Base-by-base conservation (phyloP, 1,140 invertebrate species). In the Drosophila bipectinata region DNA sequence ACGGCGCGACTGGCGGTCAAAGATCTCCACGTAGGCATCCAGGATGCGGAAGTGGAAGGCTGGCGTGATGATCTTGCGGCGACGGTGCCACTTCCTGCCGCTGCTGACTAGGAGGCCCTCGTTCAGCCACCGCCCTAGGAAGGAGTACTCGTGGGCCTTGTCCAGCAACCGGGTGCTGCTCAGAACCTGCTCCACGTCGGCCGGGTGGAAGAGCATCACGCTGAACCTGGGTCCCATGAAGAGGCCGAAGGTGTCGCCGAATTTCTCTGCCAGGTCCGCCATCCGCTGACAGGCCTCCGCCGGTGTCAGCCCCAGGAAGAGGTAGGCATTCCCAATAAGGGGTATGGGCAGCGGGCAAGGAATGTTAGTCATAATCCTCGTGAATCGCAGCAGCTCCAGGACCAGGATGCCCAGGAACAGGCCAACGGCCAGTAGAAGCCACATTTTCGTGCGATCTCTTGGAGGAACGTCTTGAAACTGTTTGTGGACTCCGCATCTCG, bases 31-130 rank as follows among this genome's bases (percentile, higher is more conserved):
- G 93, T 97, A 98, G 68, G 94, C 93, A 51, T 97, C 95, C 2
- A 98, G 91, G 51, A 98, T 96, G 73, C 95, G 94, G 79, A 97
- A 97, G 89, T 98, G 97, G 84, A 98, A 98, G 0, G 96, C 95
- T 3, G 97, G 97, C 2, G 96, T 96, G 4, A 98, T 92, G 54
- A 98, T 93, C 90, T 96, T 97, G 24, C 97, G 93, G 8, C 96
- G 93, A 9, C 92, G 91, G 26, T 94, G 93, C 97, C 97, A 98
- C 91, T 96, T 96, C 9, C 84, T 51, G 69, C 93, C 94, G 73
- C 92, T 90, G 68, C 94, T 94, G 3, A 95, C 94, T 1, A 96
- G 90, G 1, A 97, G 92, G n/a, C 96, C 96, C 39, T 94, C 94
- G 21, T 94, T 94, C 2, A 97, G 92, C 95, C 96, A 97, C 8